Evolutionary conservation across 2,113 vertebrate genomes (phyloP).

Genomic region (Piaya cayana): DNA sequence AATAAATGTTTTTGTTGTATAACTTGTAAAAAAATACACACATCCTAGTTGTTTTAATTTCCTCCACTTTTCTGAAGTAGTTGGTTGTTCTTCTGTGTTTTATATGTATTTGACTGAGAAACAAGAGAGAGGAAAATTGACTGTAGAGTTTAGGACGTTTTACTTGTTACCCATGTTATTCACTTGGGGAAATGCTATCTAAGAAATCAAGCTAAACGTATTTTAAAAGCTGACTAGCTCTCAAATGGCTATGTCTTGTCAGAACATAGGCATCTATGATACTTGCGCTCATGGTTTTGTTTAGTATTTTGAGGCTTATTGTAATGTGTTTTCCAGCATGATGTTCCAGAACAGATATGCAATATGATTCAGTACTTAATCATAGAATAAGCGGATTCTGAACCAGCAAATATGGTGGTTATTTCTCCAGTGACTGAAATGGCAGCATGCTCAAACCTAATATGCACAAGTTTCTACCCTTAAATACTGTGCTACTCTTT

Average conservation of each 20-base stretch:
- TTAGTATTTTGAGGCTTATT: not conserved
- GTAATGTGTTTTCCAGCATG: not conserved
- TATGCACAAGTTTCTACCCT: not conserved
- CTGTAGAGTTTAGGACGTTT: not conserved
- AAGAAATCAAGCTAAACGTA: not conserved
- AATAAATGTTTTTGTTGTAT: not conserved
- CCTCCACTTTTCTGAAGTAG: not conserved
- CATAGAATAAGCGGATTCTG: not conserved
- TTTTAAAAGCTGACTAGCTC: not conserved
- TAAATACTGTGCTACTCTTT: too few relatives aligned
- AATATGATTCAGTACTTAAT: not conserved
- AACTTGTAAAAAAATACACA: not conserved
- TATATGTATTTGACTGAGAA: not conserved
- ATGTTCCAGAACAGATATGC: not conserved
- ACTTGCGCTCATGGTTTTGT: not conserved
- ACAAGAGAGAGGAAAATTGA: not conserved
- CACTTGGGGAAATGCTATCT: not conserved
- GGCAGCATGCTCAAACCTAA: not conserved
- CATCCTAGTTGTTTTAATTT: not conserved
- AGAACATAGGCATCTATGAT: not conserved
- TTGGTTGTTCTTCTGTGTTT: not conserved
- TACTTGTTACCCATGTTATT: not conserved
- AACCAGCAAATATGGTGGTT: not conserved
- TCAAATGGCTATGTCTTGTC: not conserved
- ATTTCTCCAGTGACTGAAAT: not conserved